phyloP scores from a whole-genome alignment of 2,888 invertebrate genomes.

The Eutolmus rufibarbis region DNA sequence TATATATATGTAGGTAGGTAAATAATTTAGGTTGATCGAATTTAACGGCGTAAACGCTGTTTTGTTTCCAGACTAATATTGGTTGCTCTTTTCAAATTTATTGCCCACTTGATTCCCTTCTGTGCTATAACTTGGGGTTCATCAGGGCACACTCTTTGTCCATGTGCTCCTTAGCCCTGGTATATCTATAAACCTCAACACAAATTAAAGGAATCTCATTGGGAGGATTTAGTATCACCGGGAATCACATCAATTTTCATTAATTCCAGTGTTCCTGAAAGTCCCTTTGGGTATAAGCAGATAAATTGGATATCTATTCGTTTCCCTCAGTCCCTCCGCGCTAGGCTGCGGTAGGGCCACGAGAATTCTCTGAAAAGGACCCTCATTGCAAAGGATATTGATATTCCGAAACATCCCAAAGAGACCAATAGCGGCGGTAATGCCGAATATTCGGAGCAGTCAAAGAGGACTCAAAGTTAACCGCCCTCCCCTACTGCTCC shows the following conservation, averaged over 20 bases:
- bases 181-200: background rate
- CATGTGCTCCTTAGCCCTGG: background rate
- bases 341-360: background rate
- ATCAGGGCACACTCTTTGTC: background rate
- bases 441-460: background rate
- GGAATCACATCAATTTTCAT: constrained; percentile 21
- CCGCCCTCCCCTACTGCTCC: background rate
- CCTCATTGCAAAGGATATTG: background rate
- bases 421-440: background rate
- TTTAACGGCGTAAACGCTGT: background rate
- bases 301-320: constrained; percentile 15
- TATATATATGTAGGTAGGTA: background rate
- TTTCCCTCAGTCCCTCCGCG: background rate
- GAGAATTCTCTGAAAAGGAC: background rate
- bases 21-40: background rate
- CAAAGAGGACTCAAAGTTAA: background rate
- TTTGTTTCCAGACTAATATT: background rate
- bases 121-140: background rate
- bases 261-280: constrained; percentile 16
- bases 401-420: constrained; percentile 8
- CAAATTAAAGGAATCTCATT: background rate
- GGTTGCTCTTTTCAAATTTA: background rate
- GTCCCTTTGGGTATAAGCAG: background rate
- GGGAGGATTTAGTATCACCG: background rate
- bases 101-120: background rate